Base-by-base conservation (phyloP, 2,888 invertebrate species). In the Ennomos erosarius region DNA sequence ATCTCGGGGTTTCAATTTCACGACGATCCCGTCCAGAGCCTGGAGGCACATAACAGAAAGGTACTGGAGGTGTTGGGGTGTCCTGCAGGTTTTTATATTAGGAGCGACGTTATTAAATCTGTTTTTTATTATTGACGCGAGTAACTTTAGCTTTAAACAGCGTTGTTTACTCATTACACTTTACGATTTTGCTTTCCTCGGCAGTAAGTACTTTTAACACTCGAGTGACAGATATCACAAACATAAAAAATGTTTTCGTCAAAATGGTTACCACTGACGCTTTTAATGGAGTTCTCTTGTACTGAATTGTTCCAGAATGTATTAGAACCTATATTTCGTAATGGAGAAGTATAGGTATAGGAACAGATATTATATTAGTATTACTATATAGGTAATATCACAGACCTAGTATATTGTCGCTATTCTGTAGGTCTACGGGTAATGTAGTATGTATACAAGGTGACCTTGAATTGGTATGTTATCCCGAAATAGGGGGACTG, bases 171-270 rank as follows among this genome's bases (percentile, higher is more conserved):
- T 75, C 55, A 63, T 80, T 79, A 78, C 68, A 70, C 71, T 81
- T 86, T 82, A 85, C 77, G 81, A 79, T 66, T 68, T 69, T 68
- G 72, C 81, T 80, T 73, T 67, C 66, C 62, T 71, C 61, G 60
- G 70, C 64, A 73, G 71, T 73, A 76, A 73, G 71, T 73, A 76
- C 76, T 74, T 74, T 77, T 70, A 67, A 67, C 69, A 72, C 70
- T 75, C 63, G 8, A 40, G 34, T 55, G 43, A 49, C 49, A 37
- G 42, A 42, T 43, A 68, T 71, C 68, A 67, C 67, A 70, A 74
- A 74, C 68, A 74, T 74, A 70, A 62, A 78, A 69, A 71, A 70
- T 77, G 64, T 76, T 72, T 71, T 68, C 62, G n/a, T 45, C 59
- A 57, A 67, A 70, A 64, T 66, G 55, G 66, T 62, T 68, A 68